Evolutionary conservation across 2,113 vertebrate genomes (phyloP).

Genomic region (Hydrolagus affinis): DNA sequence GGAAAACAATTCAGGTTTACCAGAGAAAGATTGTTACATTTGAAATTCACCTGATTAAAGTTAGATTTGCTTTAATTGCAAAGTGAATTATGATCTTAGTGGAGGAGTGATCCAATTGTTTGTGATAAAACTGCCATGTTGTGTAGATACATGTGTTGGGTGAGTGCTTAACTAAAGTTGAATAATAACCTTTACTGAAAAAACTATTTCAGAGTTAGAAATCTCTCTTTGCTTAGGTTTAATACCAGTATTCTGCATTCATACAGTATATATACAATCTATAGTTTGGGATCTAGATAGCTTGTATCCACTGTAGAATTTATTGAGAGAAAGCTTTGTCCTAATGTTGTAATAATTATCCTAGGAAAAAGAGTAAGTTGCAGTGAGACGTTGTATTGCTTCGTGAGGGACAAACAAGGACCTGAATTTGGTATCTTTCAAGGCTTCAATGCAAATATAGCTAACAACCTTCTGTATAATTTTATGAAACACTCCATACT

Average conservation of each 20-base stretch:
- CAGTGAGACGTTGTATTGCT: not conserved
- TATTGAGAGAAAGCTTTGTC: not conserved
- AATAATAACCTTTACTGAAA: not conserved
- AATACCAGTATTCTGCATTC: not conserved
- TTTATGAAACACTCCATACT: not conserved
- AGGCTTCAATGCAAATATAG: not conserved
- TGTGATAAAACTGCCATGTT: not conserved
- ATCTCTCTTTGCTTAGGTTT: not conserved
- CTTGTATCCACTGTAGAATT: not conserved
- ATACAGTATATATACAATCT: not conserved
- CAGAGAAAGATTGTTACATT: constrained; percentile 6
- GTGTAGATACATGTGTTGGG: not conserved
- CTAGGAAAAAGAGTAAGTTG: not conserved
- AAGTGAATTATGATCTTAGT: not conserved
- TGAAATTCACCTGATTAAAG: not conserved
- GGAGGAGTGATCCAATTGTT: not conserved
- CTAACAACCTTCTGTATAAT: not conserved
- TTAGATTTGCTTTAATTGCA: not conserved
- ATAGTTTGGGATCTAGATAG: not conserved
- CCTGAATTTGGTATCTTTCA: not conserved
- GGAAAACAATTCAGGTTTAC: not conserved
- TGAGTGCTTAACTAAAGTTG: not conserved
- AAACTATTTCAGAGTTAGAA: not conserved
- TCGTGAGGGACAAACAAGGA: not conserved
- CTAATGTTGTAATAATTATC: not conserved